Base-by-base conservation (phyloP, 2,113 vertebrate species). In the Eolophus roseicapilla region DNA sequence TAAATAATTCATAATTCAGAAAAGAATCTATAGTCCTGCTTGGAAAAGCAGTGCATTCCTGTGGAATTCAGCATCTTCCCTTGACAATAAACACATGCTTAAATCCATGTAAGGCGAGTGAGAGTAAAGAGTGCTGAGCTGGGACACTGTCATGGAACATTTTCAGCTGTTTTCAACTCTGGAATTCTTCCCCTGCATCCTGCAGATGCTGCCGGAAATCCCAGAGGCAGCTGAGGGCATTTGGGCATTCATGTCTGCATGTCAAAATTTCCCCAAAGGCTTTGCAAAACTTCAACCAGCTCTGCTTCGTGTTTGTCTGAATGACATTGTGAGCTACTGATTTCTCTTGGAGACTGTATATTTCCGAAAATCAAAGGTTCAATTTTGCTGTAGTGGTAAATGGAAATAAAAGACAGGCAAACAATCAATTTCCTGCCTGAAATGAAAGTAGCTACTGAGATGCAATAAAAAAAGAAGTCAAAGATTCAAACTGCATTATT, bases 351-450 rank as follows among this genome's bases (percentile, higher is more conserved):
- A 94, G 63, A 84, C 1, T 3, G 24, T 77, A 19, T 59, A 41
- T 27, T 41, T 92, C 86, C 82, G 88, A 94, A 93, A 93, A 82
- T 33, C 55, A 95, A 86, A 89, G 88, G 47, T 84, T 90, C 77
- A 19, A 3, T 96, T 75, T 90, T 62, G 31, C 69, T 65, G 57
- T 23, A 81, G 83, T 14, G 10, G 57, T 91, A 92, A 94, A 94
- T 76, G 74, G 88, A 89, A 96, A 92, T 82, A 95, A 84, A 96
- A 94, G 75, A 8, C 71, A 90, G 80, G 69, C 85, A 94, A 96
- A 88, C 29, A 78, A 94, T 69, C 77, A 50, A 91, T 91, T 95
- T 93, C 86, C 96, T 95, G 81, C 44, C 43, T 67, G 77, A 93
- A 96, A 93, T 87, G 46, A 89, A 93, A 91, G 84, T 25, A 73